Evolutionary conservation across 1,140 invertebrate species (phyloP), one percentile per base, ranked within the genome.

Genomic region (Linepithema humile): DNA sequence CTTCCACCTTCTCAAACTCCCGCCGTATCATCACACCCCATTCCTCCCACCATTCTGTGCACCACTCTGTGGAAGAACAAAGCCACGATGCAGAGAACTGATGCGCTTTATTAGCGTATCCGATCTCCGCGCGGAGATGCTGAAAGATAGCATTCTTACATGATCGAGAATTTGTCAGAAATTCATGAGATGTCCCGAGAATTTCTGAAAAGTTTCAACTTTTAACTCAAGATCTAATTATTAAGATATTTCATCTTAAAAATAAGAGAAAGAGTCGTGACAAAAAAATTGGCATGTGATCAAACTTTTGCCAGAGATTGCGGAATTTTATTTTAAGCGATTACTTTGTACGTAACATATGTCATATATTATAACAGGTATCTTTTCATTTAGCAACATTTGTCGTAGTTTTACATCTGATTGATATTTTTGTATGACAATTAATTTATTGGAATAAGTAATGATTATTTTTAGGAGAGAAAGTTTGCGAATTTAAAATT

Each of bases 91-190:
- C 17, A 29, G 62, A 55, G 35, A 10, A 55, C 29, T 69, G 64
- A 80, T 80, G 35, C 48, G 50, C 64, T 80, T 80, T 80, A 80
- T 70, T 70, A 80, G 26, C 48, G 23, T 57, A 17, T 12, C 7
- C 38, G 35, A 80, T 70, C 26, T 35, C 23, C 10, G 26, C n/a
- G 32, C 17, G 4, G 12, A 53, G 32, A 40, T 29, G 48, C 7
- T 48, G 23, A 55, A 67, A 29, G 17, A 55, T 43, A 40, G 17
- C n/a, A 26, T 67, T 40, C 1, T 29, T 20, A 45, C 23, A 3
- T 32, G 65, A 55, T 78, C 17, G 15, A 53, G 12, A 6, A 80
- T 78, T 67, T 38, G 32, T 43, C 35, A 20, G 3, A 69, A 69
- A 80, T 35, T 48, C 38, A 75, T 64, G 38, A 74, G 0, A 7